A percentile compares a stretch with the other conserved stretches of the same genome.
These are phyloP conservation scores for Salvelinus alpinus DNA, from an alignment of 2,113 vertebrate species.

Conservation along the genomic window DNA sequence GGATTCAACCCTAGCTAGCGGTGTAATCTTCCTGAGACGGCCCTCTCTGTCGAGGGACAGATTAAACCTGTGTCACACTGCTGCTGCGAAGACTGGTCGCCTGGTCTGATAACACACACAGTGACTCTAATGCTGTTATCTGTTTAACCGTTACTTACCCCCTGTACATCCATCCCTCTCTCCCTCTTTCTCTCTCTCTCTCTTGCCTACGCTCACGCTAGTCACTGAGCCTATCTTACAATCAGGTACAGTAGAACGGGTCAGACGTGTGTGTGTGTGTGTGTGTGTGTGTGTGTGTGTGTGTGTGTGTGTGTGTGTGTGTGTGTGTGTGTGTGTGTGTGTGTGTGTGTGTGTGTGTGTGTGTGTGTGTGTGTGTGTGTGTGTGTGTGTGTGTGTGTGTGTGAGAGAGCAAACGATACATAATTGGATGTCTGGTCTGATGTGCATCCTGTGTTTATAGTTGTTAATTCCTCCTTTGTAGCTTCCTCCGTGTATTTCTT, in stretches of 20 bases:
- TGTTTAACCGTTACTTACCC: slow-evolving; percentile 60
- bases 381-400: too few relatives aligned
- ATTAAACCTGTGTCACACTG: neutral
- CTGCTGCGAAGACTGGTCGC: slow-evolving; percentile 3
- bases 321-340: too few relatives aligned
- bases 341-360: neutral
- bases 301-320: too few relatives aligned
- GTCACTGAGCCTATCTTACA: slow-evolving; percentile 97
- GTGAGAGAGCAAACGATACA: too few relatives aligned
- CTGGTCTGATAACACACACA: slow-evolving; percentile 51
- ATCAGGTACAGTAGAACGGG: slow-evolving; percentile 91
- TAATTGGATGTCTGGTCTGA: neutral
- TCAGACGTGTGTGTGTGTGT: neutral
- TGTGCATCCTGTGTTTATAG: neutral
- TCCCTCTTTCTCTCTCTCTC: slow-evolving; percentile 71
- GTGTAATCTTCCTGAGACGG: slow-evolving; percentile 44
- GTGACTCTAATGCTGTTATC: slow-evolving; percentile 59
- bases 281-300: too few relatives aligned
- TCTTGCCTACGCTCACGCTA: slow-evolving; percentile 57
- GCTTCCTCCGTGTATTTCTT: neutral
- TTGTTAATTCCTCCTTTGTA: neutral
- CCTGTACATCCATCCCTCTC: slow-evolving; percentile 55
- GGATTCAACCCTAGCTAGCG: slow-evolving; percentile 7
- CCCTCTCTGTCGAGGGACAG: slow-evolving; percentile 3
- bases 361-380: neutral